phyloP scores from a whole-genome alignment of 2,888 invertebrate genomes.

The Latheticus oryzae region DNA sequence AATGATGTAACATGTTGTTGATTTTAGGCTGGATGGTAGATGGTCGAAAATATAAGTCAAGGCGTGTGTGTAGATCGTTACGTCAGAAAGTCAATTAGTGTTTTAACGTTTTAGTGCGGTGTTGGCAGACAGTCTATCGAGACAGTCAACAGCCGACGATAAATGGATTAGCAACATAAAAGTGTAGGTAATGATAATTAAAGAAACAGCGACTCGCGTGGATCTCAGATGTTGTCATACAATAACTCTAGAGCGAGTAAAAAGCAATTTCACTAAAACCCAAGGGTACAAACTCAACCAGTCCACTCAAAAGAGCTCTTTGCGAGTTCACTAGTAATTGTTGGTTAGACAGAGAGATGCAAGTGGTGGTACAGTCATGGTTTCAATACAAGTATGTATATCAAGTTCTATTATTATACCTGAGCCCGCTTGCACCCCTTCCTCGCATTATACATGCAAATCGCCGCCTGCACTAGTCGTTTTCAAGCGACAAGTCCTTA shows the following conservation, averaged over 20 bases:
- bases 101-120: constrained; percentile 36
- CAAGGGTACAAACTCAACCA: constrained; percentile 40
- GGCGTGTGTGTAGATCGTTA: constrained; percentile 28
- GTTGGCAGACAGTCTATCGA: constrained; percentile 47
- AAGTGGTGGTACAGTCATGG: constrained; percentile 36
- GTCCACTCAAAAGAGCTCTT: constrained; percentile 53
- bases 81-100: constrained; percentile 42
- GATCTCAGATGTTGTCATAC: constrained; percentile 58
- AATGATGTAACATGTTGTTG: constrained; percentile 17
- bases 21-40: constrained; percentile 10
- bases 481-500: constrained; percentile 53
- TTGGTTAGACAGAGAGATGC: constrained; percentile 40
- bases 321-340: constrained; percentile 60
- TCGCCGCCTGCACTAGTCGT: constrained; percentile 52
- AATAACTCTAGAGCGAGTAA: constrained; percentile 56
- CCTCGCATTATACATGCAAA: constrained; percentile 52
- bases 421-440: constrained; percentile 37
- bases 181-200: constrained; percentile 63
- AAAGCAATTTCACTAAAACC: constrained; percentile 63
- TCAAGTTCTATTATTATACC: constrained; percentile 37
- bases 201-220: constrained; percentile 55
- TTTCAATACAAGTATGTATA: constrained; percentile 39
- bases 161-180: constrained; percentile 63
- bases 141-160: constrained; percentile 52
- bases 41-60: constrained; percentile 28